These are phyloP conservation scores for Numida meleagris DNA, from an alignment of 2,113 vertebrate genomes.

Conservation along the genomic window DNA sequence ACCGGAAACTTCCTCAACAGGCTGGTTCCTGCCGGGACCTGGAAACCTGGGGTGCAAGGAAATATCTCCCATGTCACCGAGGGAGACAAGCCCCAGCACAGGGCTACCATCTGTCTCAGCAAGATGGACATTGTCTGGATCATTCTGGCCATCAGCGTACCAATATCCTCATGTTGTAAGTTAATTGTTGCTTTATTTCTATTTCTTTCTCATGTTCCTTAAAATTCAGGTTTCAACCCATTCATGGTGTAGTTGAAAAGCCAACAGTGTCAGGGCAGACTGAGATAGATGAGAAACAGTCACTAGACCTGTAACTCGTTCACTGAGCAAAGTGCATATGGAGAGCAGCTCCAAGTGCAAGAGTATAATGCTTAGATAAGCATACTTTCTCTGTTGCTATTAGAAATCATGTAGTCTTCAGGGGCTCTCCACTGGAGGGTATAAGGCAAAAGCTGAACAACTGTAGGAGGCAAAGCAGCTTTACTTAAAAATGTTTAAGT, in stretches of 20 bases:
- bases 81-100: conserved; percentile 82
- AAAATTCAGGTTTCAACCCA: accelerated
- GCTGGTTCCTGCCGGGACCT: conserved; percentile 86
- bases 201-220: not conserved
- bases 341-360: not conserved
- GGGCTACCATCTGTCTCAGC: conserved; percentile 90
- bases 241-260: not conserved
- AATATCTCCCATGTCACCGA: conserved; percentile 89
- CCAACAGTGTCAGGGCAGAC: not conserved
- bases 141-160: conserved; percentile 93
- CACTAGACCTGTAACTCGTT: not conserved
- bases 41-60: conserved; percentile 79
- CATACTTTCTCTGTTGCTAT: not conserved
- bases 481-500: not conserved
- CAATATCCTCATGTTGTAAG: conserved; percentile 97
- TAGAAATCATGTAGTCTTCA: not conserved
- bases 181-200: conserved; percentile 14
- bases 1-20: conserved; percentile 90
- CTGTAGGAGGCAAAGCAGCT: not conserved
- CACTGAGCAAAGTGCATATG: not conserved
- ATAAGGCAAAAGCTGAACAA: not conserved
- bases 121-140: conserved; percentile 97
- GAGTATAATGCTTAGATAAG: not conserved
- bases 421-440: not conserved
- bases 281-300: not conserved